Percentiles rank a stretch among this genome's conserved stretches.
phyloP scores from a whole-genome alignment of 2,888 invertebrate species.

The Ormyrus rosae region DNA sequence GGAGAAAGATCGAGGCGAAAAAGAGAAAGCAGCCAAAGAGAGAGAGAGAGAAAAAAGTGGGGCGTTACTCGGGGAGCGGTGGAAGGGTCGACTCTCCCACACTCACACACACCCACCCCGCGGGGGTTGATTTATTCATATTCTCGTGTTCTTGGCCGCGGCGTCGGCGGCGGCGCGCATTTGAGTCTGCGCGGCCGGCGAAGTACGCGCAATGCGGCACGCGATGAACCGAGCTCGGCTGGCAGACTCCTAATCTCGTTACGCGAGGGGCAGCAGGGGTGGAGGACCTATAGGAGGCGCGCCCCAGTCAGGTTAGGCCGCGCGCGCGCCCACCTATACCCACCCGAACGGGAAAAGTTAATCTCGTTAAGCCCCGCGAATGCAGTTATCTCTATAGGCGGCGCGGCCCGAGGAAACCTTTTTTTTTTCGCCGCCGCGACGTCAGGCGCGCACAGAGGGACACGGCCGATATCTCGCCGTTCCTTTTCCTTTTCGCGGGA shows the following conservation, averaged over 20 bases:
- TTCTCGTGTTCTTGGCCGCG: slow-evolving; percentile 41
- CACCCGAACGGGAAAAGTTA: slow-evolving; percentile 12
- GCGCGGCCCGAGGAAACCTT: neutral
- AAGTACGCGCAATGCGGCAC: slow-evolving; percentile 74
- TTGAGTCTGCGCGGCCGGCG: slow-evolving; percentile 69
- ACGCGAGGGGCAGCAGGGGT: slow-evolving; percentile 12
- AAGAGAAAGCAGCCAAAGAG: neutral
- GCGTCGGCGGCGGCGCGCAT: slow-evolving; percentile 52
- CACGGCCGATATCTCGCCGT: neutral
- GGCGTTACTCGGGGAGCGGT: neutral
- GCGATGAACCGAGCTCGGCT: slow-evolving; percentile 61
- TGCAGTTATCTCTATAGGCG: slow-evolving; percentile 15
- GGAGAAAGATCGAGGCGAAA: neutral
- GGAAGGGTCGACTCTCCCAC: neutral
- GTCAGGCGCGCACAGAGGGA: too few relatives aligned
- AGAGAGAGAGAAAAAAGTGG: slow-evolving; percentile 25
- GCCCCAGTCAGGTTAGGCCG: slow-evolving; percentile 15
- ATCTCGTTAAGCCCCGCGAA: slow-evolving; percentile 43
- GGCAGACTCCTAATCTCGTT: slow-evolving; percentile 54
- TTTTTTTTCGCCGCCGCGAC: neutral
- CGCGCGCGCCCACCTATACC: neutral
- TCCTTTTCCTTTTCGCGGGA: neutral
- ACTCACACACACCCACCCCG: neutral
- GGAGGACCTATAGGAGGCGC: slow-evolving; percentile 37
- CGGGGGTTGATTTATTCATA: slow-evolving; percentile 51